Base-by-base conservation (phyloP, 2,888 invertebrate genomes). In the Phaonia tiefii region DNA sequence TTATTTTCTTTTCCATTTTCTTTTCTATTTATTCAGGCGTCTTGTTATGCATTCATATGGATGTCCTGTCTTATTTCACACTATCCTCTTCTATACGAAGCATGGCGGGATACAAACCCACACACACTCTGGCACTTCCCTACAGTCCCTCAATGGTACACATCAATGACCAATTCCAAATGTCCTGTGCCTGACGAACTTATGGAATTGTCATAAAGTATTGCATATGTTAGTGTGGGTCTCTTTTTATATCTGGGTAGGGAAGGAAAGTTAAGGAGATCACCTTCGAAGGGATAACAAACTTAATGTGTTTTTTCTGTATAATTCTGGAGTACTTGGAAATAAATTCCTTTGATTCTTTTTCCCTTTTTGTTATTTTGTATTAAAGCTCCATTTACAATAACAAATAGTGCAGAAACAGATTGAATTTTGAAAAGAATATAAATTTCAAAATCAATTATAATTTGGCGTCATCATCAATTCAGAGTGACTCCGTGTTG, bases 321-420 rank as follows among this genome's bases (percentile, higher is more conserved):
- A n/a, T 56, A 56, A 56, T 56, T 56, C 26, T 13, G 26, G 10
- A 1, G 51, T 11, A 3, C 4, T 2, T 22, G 13, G 54, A 10
- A 31, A 31, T 3, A 31, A 31, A 58, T 67, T 13, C 20, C 42
- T 67, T 2, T 51, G 13, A 3, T 56, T 11, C 22, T 39, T 66
- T 60, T 56, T 63, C 8, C 39, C n/a, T 60, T 77, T 49, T n/a
- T n/a, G n/a, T n/a, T 13, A 11, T 72, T 39, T 63, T 42, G 46
- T 49, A 80, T 54, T 73, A 58, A 76, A 80, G 65, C 70, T 44
- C 44, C 26, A 77, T 80, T 76, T 80, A 66, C 73, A 66, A 76
- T 80, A 70, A 74, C 73, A 80, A 66, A 58, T 77, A 66, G 56
- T 65, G n/a, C 58, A 66, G 42, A 71, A 70, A 74, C 74, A 49